Conservation (phyloP, 2,888 invertebrate genomes). For the Phalera bucephala region DNA sequence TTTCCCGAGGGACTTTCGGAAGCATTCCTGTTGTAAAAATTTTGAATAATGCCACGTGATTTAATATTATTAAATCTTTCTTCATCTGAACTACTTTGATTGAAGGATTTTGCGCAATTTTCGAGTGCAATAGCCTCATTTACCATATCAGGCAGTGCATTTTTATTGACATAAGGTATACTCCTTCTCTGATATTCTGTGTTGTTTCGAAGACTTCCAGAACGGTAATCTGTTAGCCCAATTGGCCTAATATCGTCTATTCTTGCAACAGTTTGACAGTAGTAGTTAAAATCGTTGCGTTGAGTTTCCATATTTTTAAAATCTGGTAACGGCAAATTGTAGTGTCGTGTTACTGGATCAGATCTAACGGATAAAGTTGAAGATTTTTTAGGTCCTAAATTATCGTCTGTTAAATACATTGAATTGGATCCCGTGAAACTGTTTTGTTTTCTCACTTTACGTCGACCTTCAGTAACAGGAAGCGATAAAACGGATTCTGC, state of each 20-base stretch:
- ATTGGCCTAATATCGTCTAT: slow-evolving; percentile 60
- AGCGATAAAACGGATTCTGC: slow-evolving; percentile 64
- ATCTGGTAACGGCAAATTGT: slow-evolving; percentile 69
- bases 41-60: slow-evolving; percentile 30
- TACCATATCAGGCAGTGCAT: slow-evolving; percentile 84
- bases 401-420: slow-evolving; percentile 49
- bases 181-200: slow-evolving; percentile 44
- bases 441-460: slow-evolving; percentile 61
- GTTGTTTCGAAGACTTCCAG: slow-evolving; percentile 48
- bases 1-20: slow-evolving; percentile 73
- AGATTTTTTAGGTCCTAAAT: slow-evolving; percentile 47
- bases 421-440: slow-evolving; percentile 59
- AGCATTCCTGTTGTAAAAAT: slow-evolving; percentile 52
- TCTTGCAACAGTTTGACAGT: slow-evolving; percentile 56
- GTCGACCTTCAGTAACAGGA: slow-evolving; percentile 47
- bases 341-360: slow-evolving; percentile 65
- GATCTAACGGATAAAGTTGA: slow-evolving; percentile 70
- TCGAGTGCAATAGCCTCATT: slow-evolving; percentile 86
- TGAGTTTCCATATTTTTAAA: slow-evolving; percentile 48
- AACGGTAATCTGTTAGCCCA: slow-evolving; percentile 46
- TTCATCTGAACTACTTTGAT: slow-evolving; percentile 69
- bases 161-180: slow-evolving; percentile 54
- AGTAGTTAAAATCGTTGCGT: slow-evolving; percentile 43
- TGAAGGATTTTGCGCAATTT: slow-evolving; percentile 64
- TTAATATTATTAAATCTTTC: slow-evolving; percentile 59